These are phyloP conservation scores for Gibbula magus DNA, from an alignment of 2,888 invertebrate species.

Conservation along the genomic window DNA sequence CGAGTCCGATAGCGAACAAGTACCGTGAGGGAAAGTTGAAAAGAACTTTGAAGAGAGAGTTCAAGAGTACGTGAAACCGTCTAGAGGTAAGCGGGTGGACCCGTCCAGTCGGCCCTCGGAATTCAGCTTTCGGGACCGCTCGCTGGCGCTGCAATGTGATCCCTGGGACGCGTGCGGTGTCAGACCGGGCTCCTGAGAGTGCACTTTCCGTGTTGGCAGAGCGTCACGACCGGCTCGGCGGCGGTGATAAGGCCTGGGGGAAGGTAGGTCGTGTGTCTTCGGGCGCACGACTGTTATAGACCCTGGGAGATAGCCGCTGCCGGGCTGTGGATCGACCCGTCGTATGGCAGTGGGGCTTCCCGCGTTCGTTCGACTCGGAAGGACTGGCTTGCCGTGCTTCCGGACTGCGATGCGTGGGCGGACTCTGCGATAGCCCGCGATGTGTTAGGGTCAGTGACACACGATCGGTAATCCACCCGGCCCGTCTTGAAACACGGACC, in stretches of 20 bases:
- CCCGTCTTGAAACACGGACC: too few relatives aligned
- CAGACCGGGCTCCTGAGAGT: conserved; percentile 79
- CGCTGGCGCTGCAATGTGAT: neutral
- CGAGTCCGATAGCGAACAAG: too few relatives aligned
- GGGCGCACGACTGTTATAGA: conserved; percentile 31
- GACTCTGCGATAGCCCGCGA: conserved; percentile 26
- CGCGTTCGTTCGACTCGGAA: conserved; percentile 33
- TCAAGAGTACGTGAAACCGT: too few relatives aligned
- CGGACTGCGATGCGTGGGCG: conserved; percentile 30
- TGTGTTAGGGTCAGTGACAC: conserved; percentile 43
- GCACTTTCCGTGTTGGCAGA: conserved; percentile 50
- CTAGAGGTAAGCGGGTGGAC: too few relatives aligned
- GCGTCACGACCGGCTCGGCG: conserved; percentile 55
- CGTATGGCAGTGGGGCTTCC: conserved; percentile 27
- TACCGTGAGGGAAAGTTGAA: too few relatives aligned
- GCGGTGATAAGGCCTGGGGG: conserved; percentile 45
- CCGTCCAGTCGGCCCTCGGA: conserved; percentile 58
- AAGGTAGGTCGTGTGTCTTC: conserved; percentile 33
- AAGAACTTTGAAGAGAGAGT: too few relatives aligned
- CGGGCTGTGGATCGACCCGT: conserved; percentile 36
- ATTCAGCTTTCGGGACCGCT: conserved; percentile 30
- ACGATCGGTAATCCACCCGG: conserved; percentile 65
- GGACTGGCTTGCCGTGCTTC: conserved; percentile 43
- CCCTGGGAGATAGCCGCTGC: conserved; percentile 27
- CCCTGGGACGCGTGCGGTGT: conserved; percentile 75